Evolutionary conservation across 2,113 vertebrate genomes (phyloP).

Genomic region (Gallinago jamesoni): DNA sequence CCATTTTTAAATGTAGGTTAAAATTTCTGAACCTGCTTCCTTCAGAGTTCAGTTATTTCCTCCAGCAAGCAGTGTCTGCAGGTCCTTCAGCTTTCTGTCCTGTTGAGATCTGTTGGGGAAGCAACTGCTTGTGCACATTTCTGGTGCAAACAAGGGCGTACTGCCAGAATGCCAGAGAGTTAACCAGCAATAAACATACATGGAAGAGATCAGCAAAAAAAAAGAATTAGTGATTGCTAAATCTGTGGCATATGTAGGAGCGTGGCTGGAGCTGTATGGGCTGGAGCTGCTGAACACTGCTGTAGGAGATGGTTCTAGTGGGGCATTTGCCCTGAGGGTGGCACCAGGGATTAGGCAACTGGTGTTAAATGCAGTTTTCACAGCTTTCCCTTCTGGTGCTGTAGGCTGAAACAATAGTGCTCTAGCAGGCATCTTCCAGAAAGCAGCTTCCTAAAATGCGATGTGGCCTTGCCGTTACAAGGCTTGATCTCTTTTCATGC

Average conservation of each 20-base stretch:
- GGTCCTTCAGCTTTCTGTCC: background rate
- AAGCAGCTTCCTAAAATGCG: background rate
- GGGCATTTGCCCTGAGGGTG: background rate
- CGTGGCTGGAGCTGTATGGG: accelerated
- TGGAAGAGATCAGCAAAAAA: background rate
- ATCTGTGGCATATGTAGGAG: accelerated
- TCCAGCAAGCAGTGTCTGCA: background rate
- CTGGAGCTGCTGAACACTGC: background rate
- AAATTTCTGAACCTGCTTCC: background rate
- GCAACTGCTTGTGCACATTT: accelerated
- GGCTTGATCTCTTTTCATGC: background rate
- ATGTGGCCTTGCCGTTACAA: background rate
- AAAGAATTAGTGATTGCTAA: background rate
- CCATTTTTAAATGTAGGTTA: background rate
- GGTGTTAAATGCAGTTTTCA: background rate
- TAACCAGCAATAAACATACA: background rate
- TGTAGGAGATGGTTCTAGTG: background rate
- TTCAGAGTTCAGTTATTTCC: background rate
- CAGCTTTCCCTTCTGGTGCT: background rate
- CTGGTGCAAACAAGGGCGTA: background rate
- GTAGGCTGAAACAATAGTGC: accelerated
- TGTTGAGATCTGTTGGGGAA: background rate
- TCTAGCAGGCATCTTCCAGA: background rate
- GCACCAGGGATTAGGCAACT: accelerated
- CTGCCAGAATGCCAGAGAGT: background rate